Evolutionary conservation across 1,140 invertebrate genomes (phyloP).

Genomic region (Dermatophagoides farinae): DNA sequence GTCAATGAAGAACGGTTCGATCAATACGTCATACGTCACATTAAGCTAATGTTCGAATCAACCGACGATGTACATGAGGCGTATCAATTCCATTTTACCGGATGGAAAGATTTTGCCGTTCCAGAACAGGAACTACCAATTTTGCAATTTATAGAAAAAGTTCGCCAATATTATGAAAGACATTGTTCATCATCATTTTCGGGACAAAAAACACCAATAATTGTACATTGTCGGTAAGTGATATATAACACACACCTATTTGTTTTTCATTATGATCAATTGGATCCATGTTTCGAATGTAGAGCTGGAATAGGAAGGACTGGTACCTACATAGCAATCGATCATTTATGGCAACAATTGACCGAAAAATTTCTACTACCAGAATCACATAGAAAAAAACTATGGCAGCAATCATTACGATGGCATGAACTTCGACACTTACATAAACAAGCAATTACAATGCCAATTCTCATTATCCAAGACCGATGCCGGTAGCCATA

Average conservation of each 20-base stretch:
- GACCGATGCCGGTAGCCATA: slow-evolving; percentile 13
- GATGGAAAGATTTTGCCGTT: slow-evolving; percentile 28
- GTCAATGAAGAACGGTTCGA: not conserved
- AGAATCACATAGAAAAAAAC: not conserved
- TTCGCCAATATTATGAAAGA: slow-evolving; percentile 15
- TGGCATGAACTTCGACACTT: not conserved
- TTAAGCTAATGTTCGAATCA: not conserved
- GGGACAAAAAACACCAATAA: slow-evolving; percentile 19
- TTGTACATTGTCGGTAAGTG: slow-evolving; percentile 27
- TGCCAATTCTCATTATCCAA: slow-evolving; percentile 20
- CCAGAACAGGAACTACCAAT: slow-evolving; percentile 24
- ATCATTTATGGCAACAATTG: slow-evolving; percentile 22
- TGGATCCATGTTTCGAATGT: not conserved
- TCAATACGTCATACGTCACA: not conserved
- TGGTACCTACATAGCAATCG: slow-evolving; percentile 28
- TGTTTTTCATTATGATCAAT: not conserved
- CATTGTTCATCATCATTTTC: too few species aligned
- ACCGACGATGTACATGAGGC: slow-evolving; percentile 14
- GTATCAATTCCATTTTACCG: slow-evolving; percentile 26
- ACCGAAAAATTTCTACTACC: slow-evolving; percentile 7
- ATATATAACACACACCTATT: not conserved
- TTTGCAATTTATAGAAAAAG: slow-evolving; percentile 24
- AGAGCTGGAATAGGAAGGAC: slow-evolving; percentile 29
- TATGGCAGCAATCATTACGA: not conserved
- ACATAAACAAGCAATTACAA: not conserved